These are phyloP conservation scores for Amorpha juglandis DNA, from an alignment of 2,888 invertebrate genomes.

Conservation along the genomic window DNA sequence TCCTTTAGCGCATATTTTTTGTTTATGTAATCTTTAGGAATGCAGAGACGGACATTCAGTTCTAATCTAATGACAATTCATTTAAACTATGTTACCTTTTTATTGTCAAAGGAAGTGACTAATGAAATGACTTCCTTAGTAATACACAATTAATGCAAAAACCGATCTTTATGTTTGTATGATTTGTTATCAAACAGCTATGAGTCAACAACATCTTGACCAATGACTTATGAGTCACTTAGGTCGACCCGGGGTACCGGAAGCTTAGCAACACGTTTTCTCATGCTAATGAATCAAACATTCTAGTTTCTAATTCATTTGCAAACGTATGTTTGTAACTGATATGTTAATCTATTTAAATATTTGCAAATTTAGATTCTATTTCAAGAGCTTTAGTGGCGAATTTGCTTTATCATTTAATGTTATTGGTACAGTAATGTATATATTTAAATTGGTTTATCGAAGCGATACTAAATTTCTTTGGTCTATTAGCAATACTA, in stretches of 20 bases:
- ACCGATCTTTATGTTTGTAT: conserved; percentile 47
- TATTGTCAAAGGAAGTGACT: not conserved
- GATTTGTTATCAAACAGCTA: conserved; percentile 57
- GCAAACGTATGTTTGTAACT: no score
- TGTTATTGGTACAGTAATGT: not conserved
- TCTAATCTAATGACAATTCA: no score
- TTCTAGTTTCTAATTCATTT: conserved; percentile 15
- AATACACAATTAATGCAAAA: conserved; percentile 14
- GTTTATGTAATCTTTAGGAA: no score
- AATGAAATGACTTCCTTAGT: conserved; percentile 13
- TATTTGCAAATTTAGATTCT: conserved; percentile 5
- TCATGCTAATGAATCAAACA: conserved; percentile 26
- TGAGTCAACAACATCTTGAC: conserved; percentile 53
- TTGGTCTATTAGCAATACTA: no score
- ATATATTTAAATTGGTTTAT: conserved; percentile 8
- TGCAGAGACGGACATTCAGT: no score
- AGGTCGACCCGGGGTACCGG: conserved; percentile 32
- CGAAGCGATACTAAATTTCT: not conserved
- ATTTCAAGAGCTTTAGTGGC: not conserved
- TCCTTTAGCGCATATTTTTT: no score
- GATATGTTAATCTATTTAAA: not conserved
- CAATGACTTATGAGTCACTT: conserved; percentile 32
- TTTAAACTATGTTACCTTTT: not conserved
- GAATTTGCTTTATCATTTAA: not conserved
- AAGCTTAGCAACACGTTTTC: conserved; percentile 17